Evolutionary conservation across 2,797 vertebrate genomes (phyloP).

Genomic region (Acrossocheilus wenchowensis): DNA sequence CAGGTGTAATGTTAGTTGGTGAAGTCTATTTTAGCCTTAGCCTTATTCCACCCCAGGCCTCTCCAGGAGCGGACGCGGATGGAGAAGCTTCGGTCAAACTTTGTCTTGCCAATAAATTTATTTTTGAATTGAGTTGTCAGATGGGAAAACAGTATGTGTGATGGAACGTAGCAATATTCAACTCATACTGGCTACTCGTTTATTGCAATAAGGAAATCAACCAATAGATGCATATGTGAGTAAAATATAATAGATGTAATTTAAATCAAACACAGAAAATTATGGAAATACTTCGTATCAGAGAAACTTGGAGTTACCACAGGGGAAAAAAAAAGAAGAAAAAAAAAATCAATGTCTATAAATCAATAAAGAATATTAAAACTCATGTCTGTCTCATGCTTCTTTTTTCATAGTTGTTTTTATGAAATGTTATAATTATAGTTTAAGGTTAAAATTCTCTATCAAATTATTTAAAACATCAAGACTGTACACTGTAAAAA

Average conservation of each 20-base stretch:
- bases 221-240: slow-evolving; percentile 83
- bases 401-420: slow-evolving; percentile 53
- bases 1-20: slow-evolving; percentile 81
- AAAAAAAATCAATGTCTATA: slow-evolving; percentile 83
- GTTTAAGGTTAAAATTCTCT: background rate
- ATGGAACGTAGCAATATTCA: slow-evolving; percentile 84
- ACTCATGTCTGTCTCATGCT: slow-evolving; percentile 54
- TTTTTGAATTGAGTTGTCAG: slow-evolving; percentile 80
- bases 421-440: background rate
- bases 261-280: slow-evolving; percentile 81
- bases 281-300: slow-evolving; percentile 80
- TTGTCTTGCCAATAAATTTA: slow-evolving; percentile 84
- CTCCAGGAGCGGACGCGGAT: slow-evolving; percentile 66
- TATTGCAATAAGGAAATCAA: slow-evolving; percentile 87
- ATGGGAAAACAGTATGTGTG: slow-evolving; percentile 79
- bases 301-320: slow-evolving; percentile 73
- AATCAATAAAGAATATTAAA: slow-evolving; percentile 78
- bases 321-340: slow-evolving; percentile 15
- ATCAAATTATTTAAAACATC: background rate
- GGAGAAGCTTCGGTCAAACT: slow-evolving; percentile 77
- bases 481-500: background rate
- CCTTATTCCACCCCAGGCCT: slow-evolving; percentile 80
- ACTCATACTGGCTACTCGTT: slow-evolving; percentile 85
- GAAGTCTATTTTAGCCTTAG: slow-evolving; percentile 82
- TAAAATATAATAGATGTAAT: slow-evolving; percentile 84